Percentiles rank a stretch among this genome's conserved stretches.
Conservation (phyloP, 2,113 vertebrate species). For the Halcyon senegalensis region DNA sequence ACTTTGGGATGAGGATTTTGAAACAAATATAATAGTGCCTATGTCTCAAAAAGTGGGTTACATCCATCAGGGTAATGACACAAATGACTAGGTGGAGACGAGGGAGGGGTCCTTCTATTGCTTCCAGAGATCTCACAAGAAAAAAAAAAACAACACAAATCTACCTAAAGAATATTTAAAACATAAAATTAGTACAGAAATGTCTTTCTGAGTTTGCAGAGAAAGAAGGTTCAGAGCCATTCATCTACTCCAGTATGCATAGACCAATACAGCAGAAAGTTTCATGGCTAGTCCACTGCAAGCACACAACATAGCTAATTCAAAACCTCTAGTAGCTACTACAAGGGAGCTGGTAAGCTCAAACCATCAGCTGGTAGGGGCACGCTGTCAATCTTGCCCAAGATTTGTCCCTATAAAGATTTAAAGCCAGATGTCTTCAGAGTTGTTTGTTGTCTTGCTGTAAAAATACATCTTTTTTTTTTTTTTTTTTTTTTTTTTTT, state of each 20-base stretch:
- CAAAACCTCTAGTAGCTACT: not conserved
- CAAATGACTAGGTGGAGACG: conserved; percentile 33
- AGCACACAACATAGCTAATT: not conserved
- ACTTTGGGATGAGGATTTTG: conserved; percentile 56
- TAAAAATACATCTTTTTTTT: not conserved
- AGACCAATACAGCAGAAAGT: not conserved
- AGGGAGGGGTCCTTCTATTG: conserved; percentile 25
- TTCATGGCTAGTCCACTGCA: not conserved
- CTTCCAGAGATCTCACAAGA: not conserved
- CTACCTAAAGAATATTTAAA: conserved; percentile 1
- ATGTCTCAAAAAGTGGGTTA: conserved; percentile 55
- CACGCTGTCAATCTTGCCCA: not conserved
- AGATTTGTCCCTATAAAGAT: not conserved
- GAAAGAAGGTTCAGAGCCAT: not conserved
- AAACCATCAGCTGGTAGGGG: not conserved
- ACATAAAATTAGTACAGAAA: conserved; percentile 1
- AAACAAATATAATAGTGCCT: conserved; percentile 52
- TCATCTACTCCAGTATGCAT: not conserved
- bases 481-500: not conserved
- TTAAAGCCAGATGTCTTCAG: not conserved
- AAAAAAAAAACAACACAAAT: not conserved
- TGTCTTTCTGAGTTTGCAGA: not conserved
- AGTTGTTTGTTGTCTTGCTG: not conserved
- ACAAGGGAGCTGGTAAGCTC: not conserved
- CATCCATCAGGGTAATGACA: conserved; percentile 45